Evolutionary conservation across 2,888 invertebrate genomes (phyloP), one percentile per base, ranked within the genome.

Genomic region (Brassicogethes aeneus): DNA sequence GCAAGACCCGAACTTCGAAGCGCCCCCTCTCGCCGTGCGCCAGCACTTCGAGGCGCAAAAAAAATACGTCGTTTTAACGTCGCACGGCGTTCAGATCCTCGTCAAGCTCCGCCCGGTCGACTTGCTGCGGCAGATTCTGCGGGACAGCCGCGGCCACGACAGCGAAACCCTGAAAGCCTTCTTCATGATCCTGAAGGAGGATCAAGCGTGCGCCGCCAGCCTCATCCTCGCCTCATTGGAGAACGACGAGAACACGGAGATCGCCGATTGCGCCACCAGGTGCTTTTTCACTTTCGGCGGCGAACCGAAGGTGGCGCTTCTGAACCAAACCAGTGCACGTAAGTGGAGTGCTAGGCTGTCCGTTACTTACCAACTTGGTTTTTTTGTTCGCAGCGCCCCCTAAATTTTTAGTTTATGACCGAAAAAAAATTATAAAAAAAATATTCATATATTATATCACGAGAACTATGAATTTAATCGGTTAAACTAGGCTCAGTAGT

Each of bases 231-330:
- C 94, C 0, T 92, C 91, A 43, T 80, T 85, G 39, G 77, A 71
- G 16, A 60, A 60, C 36, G 57, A 57, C 15, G 74, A 76, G 42
- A 81, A 82, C 54, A 72, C 74, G 8, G 82, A 88, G 45, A 71
- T 87, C 2, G 79, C 84, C 36, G 85, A 92, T 59, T 86, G 89
- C 84, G 94, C 95, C 0, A 84, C 90, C 0, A 80, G 90, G 53
- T 92, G 94, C 0, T 92, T 94, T 69, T 89, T 94, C 68, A 70
- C 91, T 47, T 93, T 90, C 61, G 95, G 96, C 15, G 88, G 89
- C 1, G 91, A 92, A 57, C 75, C 80, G 0, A 64, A 57, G 43
- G 34, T 64, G n/a, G 47, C 51, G 3, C 50, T 48, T 8, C 15
- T 51, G 12, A 52, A 50, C 39, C 57, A 59, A 36, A 48, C 52